Evolutionary conservation across 2,888 invertebrate genomes (phyloP).

Genomic region (Toxonevra muliebris): DNA sequence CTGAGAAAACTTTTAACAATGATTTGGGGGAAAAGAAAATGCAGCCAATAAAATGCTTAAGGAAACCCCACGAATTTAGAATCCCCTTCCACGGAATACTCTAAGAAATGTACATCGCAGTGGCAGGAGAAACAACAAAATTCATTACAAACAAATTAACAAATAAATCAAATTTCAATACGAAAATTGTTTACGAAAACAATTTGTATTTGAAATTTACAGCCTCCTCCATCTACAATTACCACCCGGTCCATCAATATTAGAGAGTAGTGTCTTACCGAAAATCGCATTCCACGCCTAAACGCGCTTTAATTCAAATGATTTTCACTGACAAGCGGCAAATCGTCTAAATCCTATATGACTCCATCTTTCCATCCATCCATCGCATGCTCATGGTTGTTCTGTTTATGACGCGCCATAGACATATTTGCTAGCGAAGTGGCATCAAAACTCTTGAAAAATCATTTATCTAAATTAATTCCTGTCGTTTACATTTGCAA

Average conservation of each 20-base stretch:
- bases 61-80: slow-evolving; percentile 28
- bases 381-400: slow-evolving; percentile 1
- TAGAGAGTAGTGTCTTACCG: slow-evolving; percentile 32
- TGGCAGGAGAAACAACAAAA: slow-evolving; percentile 40
- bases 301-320: slow-evolving; percentile 38
- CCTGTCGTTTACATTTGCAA: slow-evolving; percentile 66
- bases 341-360: slow-evolving; percentile 43
- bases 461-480: slow-evolving; percentile 67
- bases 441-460: slow-evolving; percentile 52
- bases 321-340: slow-evolving; percentile 52
- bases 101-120: not conserved
- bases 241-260: not conserved
- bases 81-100: slow-evolving; percentile 15
- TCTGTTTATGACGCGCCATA: slow-evolving; percentile 15
- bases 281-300: slow-evolving; percentile 45
- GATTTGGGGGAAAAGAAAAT: slow-evolving; percentile 33
- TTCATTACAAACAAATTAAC: slow-evolving; percentile 65
- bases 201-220: slow-evolving; percentile 47
- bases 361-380: not conserved
- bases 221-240: not conserved
- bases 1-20: slow-evolving; percentile 16
- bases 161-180: slow-evolving; percentile 66
- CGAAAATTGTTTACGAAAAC: slow-evolving; percentile 61
- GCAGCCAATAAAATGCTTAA: slow-evolving; percentile 48
- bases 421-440: slow-evolving; percentile 37